Evolutionary conservation across 2,113 vertebrate species (phyloP).

Genomic region (Cranoglanis bouderius): DNA sequence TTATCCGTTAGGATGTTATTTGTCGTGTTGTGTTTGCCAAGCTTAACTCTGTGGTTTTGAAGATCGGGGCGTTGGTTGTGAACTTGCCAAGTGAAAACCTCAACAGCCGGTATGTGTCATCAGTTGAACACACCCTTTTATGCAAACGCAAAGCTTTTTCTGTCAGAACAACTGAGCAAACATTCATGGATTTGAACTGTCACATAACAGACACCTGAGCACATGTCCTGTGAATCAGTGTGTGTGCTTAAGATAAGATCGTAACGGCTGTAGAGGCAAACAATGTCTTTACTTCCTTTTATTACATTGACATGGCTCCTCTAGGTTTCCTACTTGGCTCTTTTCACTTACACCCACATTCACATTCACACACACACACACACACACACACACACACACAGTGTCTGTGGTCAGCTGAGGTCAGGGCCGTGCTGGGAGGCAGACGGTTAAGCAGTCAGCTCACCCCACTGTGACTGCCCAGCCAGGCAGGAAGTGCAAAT

Average conservation of each 20-base stretch:
- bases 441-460: constrained; percentile 63
- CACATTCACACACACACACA: constrained; percentile 5
- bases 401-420: constrained; percentile 14
- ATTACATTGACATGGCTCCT: constrained; percentile 11
- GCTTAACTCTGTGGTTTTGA: not conserved
- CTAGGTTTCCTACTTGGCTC: constrained; percentile 14
- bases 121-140: constrained; percentile 16
- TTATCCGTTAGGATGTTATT: not conserved
- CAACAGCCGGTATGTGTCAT: not conserved
- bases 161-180: constrained; percentile 26
- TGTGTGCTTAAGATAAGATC: constrained; percentile 37
- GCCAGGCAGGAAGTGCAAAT: constrained; percentile 69
- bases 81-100: not conserved
- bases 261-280: constrained; percentile 14
- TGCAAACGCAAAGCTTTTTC: constrained; percentile 13
- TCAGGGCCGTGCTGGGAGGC: constrained; percentile 55
- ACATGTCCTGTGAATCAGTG: constrained; percentile 16
- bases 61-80: not conserved
- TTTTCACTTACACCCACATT: not conserved
- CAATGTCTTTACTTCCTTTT: constrained; percentile 33
- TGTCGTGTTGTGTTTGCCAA: not conserved
- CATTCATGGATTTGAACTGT: not conserved
- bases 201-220: constrained; percentile 5
- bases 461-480: constrained; percentile 63
- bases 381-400: constrained; percentile 16